Evolutionary conservation across 2,113 vertebrate genomes (phyloP), one percentile per base, ranked within the genome.

Genomic region (Brachionichthys hirsutus): DNA sequence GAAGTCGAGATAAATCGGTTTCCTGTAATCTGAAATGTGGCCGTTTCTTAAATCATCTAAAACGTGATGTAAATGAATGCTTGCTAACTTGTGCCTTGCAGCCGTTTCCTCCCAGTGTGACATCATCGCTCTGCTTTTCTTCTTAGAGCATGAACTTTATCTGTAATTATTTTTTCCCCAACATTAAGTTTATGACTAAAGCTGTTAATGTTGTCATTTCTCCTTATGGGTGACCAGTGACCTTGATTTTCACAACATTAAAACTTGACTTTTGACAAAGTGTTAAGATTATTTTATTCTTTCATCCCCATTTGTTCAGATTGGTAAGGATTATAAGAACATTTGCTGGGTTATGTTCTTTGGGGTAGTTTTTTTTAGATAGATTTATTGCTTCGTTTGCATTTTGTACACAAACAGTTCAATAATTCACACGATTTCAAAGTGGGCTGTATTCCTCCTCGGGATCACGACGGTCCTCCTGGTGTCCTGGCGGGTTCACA

Each of bases 381-480:
- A 30, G 24, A 30, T 30, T 30, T 30, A 30, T 30, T 4, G 24
- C 8, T 30, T 30, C 24, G 8, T n/a, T n/a, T 30, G 24, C 4
- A 30, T 4, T 30, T 30, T 30, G 24, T 30, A 30, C 24, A 30
- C 24, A 30, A 30, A 30, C 3, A 16, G 43, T 24, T 12, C 40
- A 22, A 60, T 20, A 13, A 49, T 55, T 41, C 15, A 34, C 11
- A 15, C 54, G 5, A n/a, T 38, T 20, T 89, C 82, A 92, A 2
- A 91, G 89, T 1, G 84, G 83, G 70, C 88, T 85, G 77, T 73
- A 85, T 34, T 87, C 83, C 17, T 92, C 85, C 19, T 88, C 80
- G 0, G 38, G 53, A 2, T 41, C 69, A 3, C 34, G 75, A 3
- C 5, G 49, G 50, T 24, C 20, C 62, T 55, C 77, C 11, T 46